Evolutionary conservation across 2,113 vertebrate species (phyloP), one percentile per base, ranked within the genome.

Genomic region (Cichladusa arquata): DNA sequence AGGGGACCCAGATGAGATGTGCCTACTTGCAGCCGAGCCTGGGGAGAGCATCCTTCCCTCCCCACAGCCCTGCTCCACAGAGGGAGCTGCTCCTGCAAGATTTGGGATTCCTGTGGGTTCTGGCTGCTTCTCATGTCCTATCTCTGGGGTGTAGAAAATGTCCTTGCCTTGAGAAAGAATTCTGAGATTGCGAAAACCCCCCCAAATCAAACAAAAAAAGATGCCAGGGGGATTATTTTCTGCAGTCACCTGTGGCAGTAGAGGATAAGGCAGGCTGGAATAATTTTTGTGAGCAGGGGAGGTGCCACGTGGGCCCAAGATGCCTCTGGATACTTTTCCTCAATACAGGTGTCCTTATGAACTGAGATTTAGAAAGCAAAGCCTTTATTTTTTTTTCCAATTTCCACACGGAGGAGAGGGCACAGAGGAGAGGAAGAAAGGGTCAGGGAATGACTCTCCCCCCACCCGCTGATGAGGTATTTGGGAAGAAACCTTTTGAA

Each of bases 401-500:
- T 56, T 82, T 86, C 58, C 62, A 90, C 79, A 9, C 2, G 23
- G 79, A 94, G 66, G 56, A 80, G 53, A 84, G 58, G 54, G 54
- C 66, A 76, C 2, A 2, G 53, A 82, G 34, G 58, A 92, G 40
- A 96, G 74, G 84, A 87, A 91, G 80, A 76, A 61, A 73, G 47
- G 82, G 64, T 90, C 79, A 94, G 56, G 76, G 90, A 91, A 78
- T 0, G 4, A 36, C n/a, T 88, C 34, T 72, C 18, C 44, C 50
- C 71, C 66, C 58, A 47, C 51, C 79, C 6, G 3, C 85, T 92
- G 90, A 40, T 65, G 82, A 90, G 53, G 64, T 96, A 94, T 92
- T 95, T 92, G 76, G 81, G 95, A 94, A 96, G 94, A 96, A 95
- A 94, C 72, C 76, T 94, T 95, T 95, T 88, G 93, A 90, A 95